Base-by-base conservation (phyloP, 2,888 invertebrate species). In the Dynastes hyllus region DNA sequence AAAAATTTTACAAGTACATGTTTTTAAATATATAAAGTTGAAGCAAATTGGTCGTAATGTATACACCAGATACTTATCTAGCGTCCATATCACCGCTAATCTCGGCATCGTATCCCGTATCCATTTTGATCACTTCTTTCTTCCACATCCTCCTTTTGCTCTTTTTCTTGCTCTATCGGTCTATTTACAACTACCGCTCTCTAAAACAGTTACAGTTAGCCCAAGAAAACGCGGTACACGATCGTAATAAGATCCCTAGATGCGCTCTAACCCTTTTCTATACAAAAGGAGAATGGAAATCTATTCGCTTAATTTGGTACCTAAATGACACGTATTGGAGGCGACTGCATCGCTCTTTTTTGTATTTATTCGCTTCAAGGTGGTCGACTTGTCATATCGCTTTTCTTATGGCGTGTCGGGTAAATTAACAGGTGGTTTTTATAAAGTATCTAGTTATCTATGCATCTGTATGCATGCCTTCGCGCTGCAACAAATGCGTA, bases 301-400 rank as follows among this genome's bases (percentile, higher is more conserved):
- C 83, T 66, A 81, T 83, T 75, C 83, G 84, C 82, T 84, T 84
- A 84, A 84, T 84, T 84, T 84, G 83, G 84, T 83, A 82, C 82
- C 81, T 84, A 83, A 82, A 81, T 84, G 83, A 84, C 83, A 81
- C 82, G 81, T 81, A 84, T 84, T 81, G 81, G 81, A 83, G 83
- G 82, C 80, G 84, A 84, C 84, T 81, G 78, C 75, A 73, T 76
- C 79, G 69, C 58, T 71, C 78, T 78, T 70, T 80, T 78, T 80
- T 80, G 67, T 76, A 76, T 63, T 80, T 78, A 78, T 80, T 80
- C 73, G 61, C 80, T 80, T 81, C 83, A 81, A 82, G 83, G 83
- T 83, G 83, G 83, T 83, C 83, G 81, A 76, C 82, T 78, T 81
- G 81, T 83, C 83, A 83, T 82, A 83, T 83, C 81, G 79, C 76